Base-by-base conservation (phyloP, 37 sponge, comb jelly and placozoan genomes). In the Agelas oroides region DNA sequence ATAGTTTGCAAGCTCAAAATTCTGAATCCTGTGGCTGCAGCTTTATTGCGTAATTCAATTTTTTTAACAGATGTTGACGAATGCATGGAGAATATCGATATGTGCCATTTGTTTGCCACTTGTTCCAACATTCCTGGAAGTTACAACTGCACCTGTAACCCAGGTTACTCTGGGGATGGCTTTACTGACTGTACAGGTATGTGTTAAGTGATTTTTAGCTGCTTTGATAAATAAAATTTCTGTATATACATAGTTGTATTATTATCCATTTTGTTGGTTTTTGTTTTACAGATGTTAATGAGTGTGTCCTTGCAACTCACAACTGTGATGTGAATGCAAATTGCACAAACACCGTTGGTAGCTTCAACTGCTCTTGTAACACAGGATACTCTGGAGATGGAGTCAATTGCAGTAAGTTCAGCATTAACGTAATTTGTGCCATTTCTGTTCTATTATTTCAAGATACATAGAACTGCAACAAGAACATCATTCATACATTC, bases 301-400 rank as follows among this genome's bases (percentile, higher is more conserved):
- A 61, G 62, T 61, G 27, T 61, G 62, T 6, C 38, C 46, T n/a
- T 2, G 24, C 2, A 21, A 46, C 17, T 6, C 8, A 46, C 25
- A 53, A 58, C 24, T 80, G 81, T 65, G 76, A 62, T 62, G 25
- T 37, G 18, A 53, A 57, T 57, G 70, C 70, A 20, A 77, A 20
- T 2, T 86, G 86, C 53, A 59, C 19, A 0, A 77, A 86, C 39
- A 68, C 41, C 2, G 0, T 54, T 40, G 80, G 87, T n/a, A 33
- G 73, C 64, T 87, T 65, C 56, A 32, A 13, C 24, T 87, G 87
- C 38, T 18, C 54, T 0, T 87, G 87, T 30, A 79, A 53, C 37
- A 71, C 55, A n/a, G 87, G 87, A 0, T 87, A 52, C 34, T 61
- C 59, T 34, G 78, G 65, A 25, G 52, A 79, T 60, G 71, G 78